Conservation (phyloP, 2,113 vertebrate species). For the Nanorana parkeri region DNA sequence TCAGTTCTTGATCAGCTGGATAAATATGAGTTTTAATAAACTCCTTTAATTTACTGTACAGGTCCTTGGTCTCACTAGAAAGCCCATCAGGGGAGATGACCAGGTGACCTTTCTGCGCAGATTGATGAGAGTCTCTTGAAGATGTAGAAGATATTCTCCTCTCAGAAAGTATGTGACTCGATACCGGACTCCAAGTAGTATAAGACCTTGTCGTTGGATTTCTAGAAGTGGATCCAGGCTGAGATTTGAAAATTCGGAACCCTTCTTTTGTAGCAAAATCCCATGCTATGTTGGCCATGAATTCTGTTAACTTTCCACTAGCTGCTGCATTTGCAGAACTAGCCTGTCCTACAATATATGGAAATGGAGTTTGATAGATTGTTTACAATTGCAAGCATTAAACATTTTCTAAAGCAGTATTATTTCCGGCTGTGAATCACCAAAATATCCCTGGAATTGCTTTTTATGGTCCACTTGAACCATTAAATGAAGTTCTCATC, state of each 20-base stretch:
- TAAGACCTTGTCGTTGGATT: constrained; percentile 29
- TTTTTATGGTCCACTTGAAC: too few relatives aligned
- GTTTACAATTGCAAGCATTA: too few relatives aligned
- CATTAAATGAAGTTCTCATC: too few relatives aligned
- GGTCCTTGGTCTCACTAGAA: background rate
- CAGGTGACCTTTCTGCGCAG: constrained; percentile 26
- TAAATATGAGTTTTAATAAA: constrained; percentile 61
- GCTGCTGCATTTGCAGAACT: constrained; percentile 61
- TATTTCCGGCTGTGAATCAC: too few relatives aligned
- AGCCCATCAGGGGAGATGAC: constrained; percentile 58
- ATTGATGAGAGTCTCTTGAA: background rate
- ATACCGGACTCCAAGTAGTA: constrained; percentile 28
- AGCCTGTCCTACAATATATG: constrained; percentile 68
- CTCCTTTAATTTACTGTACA: constrained; percentile 55
- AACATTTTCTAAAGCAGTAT: too few relatives aligned
- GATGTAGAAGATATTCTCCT: constrained; percentile 54
- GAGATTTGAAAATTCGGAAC: constrained; percentile 79
- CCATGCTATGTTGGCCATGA: constrained; percentile 76
- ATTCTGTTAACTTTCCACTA: constrained; percentile 63
- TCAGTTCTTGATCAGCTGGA: constrained; percentile 64
- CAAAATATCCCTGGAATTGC: too few relatives aligned
- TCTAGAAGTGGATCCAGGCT: constrained; percentile 50
- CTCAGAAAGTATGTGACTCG: accelerated
- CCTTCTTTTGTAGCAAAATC: constrained; percentile 84
- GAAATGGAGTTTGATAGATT: background rate